Evolutionary conservation across 2,113 vertebrate genomes (phyloP).

Genomic region (Ptilorrhoa leucosticta): DNA sequence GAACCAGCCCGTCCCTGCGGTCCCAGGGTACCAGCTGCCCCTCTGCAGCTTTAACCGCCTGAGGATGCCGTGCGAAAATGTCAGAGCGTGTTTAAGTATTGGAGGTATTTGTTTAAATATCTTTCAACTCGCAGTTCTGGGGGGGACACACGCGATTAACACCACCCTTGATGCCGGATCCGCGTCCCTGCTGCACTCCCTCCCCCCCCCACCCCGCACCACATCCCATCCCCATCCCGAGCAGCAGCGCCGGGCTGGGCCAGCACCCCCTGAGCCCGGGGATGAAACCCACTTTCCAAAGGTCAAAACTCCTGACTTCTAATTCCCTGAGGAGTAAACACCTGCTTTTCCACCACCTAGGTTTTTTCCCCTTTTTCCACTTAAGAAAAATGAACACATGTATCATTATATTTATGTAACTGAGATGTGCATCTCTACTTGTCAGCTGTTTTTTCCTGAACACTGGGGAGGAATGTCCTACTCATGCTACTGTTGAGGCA

Average conservation of each 20-base stretch:
- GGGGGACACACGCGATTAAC: too few relatives aligned
- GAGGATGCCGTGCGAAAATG: neutral
- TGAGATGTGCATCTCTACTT: neutral
- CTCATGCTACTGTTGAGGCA: neutral
- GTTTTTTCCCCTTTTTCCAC: accelerated
- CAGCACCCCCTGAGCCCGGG: neutral
- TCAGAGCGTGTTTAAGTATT: neutral
- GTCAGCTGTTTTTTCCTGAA: neutral
- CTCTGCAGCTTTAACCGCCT: neutral
- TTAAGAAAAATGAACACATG: neutral
- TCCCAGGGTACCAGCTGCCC: neutral
- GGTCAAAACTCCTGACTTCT: neutral
- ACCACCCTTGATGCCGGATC: neutral
- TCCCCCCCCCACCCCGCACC: accelerated
- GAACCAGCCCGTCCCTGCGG: neutral
- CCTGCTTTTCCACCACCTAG: neutral
- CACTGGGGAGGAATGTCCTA: neutral
- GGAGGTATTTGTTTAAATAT: neutral
- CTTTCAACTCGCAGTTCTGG: neutral
- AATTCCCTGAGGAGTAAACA: neutral
- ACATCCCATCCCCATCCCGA: neutral
- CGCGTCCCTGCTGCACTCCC: neutral
- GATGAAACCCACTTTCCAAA: neutral
- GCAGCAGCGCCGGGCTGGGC: neutral
- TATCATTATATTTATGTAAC: accelerated